Evolutionary conservation across 2,888 invertebrate genomes (phyloP).

Genomic region (Limulus polyphemus): DNA sequence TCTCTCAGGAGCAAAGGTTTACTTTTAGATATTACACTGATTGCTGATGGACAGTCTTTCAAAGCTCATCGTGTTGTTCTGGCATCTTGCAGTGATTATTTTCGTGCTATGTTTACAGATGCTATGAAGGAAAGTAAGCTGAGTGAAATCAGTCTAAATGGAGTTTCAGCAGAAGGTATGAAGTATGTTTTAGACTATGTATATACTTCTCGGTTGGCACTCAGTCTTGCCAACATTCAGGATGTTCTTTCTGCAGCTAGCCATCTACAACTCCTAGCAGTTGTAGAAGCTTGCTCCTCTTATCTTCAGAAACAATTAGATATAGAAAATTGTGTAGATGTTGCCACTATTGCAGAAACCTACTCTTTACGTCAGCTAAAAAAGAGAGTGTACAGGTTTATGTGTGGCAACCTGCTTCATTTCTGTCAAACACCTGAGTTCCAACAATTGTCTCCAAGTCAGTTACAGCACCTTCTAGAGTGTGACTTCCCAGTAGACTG

Average conservation of each 20-base stretch:
- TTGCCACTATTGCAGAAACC: slow-evolving; percentile 54
- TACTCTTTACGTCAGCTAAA: slow-evolving; percentile 49
- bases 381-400: slow-evolving; percentile 50
- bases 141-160: slow-evolving; percentile 51
- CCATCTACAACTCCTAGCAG: slow-evolving; percentile 51
- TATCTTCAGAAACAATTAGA: slow-evolving; percentile 54
- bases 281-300: slow-evolving; percentile 52
- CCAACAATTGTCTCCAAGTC: slow-evolving; percentile 46
- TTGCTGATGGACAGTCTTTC: slow-evolving; percentile 51
- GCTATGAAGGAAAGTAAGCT: slow-evolving; percentile 53
- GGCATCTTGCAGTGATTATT: slow-evolving; percentile 59
- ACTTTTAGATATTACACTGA: slow-evolving; percentile 52
- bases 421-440: slow-evolving; percentile 50
- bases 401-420: slow-evolving; percentile 49
- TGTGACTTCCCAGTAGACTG: slow-evolving; percentile 57
- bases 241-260: slow-evolving; percentile 57
- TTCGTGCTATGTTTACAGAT: slow-evolving; percentile 61
- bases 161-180: slow-evolving; percentile 53
- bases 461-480: slow-evolving; percentile 48
- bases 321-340: slow-evolving; percentile 57
- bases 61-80: slow-evolving; percentile 56
- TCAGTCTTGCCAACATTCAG: slow-evolving; percentile 51
- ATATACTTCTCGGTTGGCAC: slow-evolving; percentile 51
- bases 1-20: slow-evolving; percentile 47
- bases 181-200: slow-evolving; percentile 52